Evolutionary conservation across 2,113 vertebrate genomes (phyloP).

Genomic region (Meles meles): DNA sequence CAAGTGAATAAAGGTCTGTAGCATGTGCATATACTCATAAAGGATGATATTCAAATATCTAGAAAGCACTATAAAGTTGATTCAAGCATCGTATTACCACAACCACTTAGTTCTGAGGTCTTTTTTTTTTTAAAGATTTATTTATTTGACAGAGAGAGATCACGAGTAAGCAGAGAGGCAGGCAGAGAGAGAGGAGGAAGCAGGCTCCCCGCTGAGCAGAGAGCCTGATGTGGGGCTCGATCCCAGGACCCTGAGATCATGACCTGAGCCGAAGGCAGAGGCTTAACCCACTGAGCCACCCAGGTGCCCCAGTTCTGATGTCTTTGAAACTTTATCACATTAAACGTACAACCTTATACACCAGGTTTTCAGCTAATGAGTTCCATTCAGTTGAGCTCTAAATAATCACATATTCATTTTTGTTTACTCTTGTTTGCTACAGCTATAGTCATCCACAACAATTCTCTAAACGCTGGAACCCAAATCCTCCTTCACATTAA

Average conservation of each 20-base stretch:
- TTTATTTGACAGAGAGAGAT: no score
- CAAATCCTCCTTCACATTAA: slow-evolving; percentile 1
- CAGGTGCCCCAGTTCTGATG: background rate
- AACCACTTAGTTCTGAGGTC: background rate
- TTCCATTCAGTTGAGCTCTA: background rate
- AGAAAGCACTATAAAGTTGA: background rate
- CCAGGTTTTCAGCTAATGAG: slow-evolving; percentile 5
- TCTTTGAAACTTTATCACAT: background rate
- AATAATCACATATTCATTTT: background rate
- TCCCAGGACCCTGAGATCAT: no score
- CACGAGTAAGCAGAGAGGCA: no score
- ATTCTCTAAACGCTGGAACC: background rate
- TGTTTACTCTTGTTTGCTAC: background rate
- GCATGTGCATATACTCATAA: background rate
- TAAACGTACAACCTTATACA: background rate
- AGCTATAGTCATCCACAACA: background rate
- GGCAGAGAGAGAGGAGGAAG: no score
- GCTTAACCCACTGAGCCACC: no score
- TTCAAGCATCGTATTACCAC: background rate
- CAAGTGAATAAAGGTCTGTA: background rate
- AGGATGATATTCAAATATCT: background rate
- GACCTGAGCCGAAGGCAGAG: no score
- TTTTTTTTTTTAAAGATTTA: no score
- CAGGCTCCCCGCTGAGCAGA: no score
- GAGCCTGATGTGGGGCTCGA: no score